Conservation (phyloP, 2,797 vertebrate species). For the Rhinatrema bivittatum region DNA sequence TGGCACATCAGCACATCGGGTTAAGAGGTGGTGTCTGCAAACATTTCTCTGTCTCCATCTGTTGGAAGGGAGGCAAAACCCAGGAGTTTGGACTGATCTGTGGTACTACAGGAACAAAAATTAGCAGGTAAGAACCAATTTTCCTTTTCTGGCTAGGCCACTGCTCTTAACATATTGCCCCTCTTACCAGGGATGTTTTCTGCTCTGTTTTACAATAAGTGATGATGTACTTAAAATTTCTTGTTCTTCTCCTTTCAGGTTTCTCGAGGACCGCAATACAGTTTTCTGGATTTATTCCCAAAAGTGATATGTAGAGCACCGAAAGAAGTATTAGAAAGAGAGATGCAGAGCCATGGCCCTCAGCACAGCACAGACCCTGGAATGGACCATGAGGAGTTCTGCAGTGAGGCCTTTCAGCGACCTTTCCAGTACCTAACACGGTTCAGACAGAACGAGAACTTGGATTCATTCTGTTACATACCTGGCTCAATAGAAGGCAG, state of each 20-base stretch:
- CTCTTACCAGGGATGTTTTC: no score
- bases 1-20: no score
- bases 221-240: slow-evolving; percentile 1
- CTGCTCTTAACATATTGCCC: no score
- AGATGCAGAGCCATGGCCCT: slow-evolving; percentile 16
- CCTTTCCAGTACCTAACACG: slow-evolving; percentile 85
- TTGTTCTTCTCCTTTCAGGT: slow-evolving; percentile 37
- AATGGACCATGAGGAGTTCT: slow-evolving; percentile 77
- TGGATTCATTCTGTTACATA: slow-evolving; percentile 68
- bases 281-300: slow-evolving; percentile 79
- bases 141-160: no score
- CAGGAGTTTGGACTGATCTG: no score
- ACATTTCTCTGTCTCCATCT: no score
- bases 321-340: slow-evolving; percentile 77
- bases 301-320: slow-evolving; percentile 78
- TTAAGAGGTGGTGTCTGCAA: no score
- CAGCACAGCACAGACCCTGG: slow-evolving; percentile 48
- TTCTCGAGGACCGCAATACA: slow-evolving; percentile 25
- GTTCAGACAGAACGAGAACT: slow-evolving; percentile 52
- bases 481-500: slow-evolving; percentile 55
- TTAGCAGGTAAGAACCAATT: no score
- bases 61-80: no score
- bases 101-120: no score
- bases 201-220: no score
- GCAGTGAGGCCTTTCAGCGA: slow-evolving; percentile 78